Base-by-base conservation (phyloP, 2,888 invertebrate species). In the Halictus quadricinctus region DNA sequence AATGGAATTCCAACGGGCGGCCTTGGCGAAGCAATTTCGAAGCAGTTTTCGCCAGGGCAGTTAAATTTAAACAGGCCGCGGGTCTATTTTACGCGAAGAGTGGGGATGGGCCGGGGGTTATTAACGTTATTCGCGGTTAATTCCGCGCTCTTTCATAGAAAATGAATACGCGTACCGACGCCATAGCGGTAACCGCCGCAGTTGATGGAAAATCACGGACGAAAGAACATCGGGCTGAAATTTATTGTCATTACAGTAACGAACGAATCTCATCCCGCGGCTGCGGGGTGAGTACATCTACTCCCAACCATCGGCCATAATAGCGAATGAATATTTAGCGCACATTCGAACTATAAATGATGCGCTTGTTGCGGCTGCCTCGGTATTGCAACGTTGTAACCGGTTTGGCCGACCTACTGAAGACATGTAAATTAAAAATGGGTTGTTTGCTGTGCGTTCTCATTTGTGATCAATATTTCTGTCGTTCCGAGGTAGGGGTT, bases 41-140 rank as follows among this genome's bases (percentile, higher is more conserved):
- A 85, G 76, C 77, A 87, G 88, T 89, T 87, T 89, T 89, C 87
- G 80, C 78, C 81, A 75, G 75, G 80, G 83, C 82, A 82, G 88
- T 88, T 87, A 89, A 87, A 89, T 87, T 89, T 89, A 88, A 87
- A 89, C 86, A 86, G 85, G 77, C 83, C 66, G 87, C 78, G 58
- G 60, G 76, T 85, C 69, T 87, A 89, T 85, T 87, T 89, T 84
- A 87, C 79, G 73, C 66, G 69, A 66, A 5, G 36, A 41, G 69
- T 12, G 43, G 43, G 69, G 69, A 41, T 69, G 18, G 66, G 18
- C 41, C 41, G 43, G 69, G 48, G 81, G 83, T 89, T 89, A 87
- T 89, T 89, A 87, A 89, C 83, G 81, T 85, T 88, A 88, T 85
- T 89, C 86, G 83, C 86, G 84, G 79, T 85, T 88, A 85, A 88